Evolutionary conservation across 2,888 invertebrate species (phyloP).

Genomic region (Latrodectus hesperus): DNA sequence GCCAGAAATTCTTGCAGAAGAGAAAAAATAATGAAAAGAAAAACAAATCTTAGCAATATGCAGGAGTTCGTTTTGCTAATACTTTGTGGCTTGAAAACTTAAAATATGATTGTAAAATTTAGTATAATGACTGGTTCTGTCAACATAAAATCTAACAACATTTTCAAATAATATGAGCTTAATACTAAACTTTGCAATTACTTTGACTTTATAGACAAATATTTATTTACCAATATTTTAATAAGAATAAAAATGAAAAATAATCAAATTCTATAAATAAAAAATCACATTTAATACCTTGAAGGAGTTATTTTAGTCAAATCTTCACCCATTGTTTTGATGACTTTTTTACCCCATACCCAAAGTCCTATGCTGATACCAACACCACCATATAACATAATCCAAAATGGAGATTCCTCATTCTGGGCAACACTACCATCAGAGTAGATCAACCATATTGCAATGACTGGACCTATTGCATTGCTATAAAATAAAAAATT

Average conservation of each 20-base stretch:
- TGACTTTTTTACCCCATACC: conserved; percentile 96
- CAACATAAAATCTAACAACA: too few species aligned
- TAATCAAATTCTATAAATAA: not conserved
- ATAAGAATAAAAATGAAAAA: not conserved
- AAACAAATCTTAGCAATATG: too few species aligned
- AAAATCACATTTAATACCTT: conserved; percentile 80
- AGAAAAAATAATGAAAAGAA: too few species aligned
- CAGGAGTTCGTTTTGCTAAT: too few species aligned
- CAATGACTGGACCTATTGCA: conserved; percentile 97
- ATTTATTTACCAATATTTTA: too few species aligned
- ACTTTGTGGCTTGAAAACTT: too few species aligned
- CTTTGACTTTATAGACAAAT: too few species aligned
- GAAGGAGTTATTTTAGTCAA: conserved; percentile 97
- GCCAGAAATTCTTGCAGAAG: too few species aligned
- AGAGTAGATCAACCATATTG: conserved; percentile 91
- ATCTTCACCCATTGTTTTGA: conserved; percentile 97
- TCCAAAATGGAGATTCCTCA: conserved; percentile 91
- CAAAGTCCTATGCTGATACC: conserved; percentile 97
- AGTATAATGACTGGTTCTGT: too few species aligned
- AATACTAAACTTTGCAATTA: too few species aligned
- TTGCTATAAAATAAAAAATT: conserved; percentile 81
- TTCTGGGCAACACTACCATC: conserved; percentile 88
- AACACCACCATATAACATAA: conserved; percentile 93
- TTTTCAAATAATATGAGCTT: too few species aligned
- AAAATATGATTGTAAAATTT: too few species aligned